Percentiles rank a stretch among this genome's conserved stretches.
Evolutionary conservation across 92 coral and sea anemone species (phyloP).

Genomic region (Plumapathes pennacea): DNA sequence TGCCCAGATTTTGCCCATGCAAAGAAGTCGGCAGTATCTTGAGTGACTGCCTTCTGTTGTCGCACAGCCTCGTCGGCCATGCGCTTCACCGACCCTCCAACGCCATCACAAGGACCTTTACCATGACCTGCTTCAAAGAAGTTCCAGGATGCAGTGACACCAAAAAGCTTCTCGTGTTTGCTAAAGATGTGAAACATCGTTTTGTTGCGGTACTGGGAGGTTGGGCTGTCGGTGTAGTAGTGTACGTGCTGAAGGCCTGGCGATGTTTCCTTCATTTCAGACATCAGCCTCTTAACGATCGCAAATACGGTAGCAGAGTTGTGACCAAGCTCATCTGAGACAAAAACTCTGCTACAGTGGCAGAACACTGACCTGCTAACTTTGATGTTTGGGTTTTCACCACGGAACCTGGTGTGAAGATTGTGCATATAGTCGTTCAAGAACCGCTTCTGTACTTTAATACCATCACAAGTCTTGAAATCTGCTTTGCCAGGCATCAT

Average conservation of each 20-base stretch:
- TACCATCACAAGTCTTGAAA: slow-evolving; percentile 22
- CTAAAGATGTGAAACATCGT: slow-evolving; percentile 31
- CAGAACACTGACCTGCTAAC: no score
- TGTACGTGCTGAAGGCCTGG: slow-evolving; percentile 17
- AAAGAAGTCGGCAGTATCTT: slow-evolving; percentile 40
- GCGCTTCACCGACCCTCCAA: slow-evolving; percentile 38
- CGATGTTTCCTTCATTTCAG: slow-evolving; percentile 2
- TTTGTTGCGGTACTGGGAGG: slow-evolving; percentile 58
- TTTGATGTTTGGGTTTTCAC: slow-evolving; percentile 21
- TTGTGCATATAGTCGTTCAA: slow-evolving; percentile 47
- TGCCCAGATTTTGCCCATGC: slow-evolving; percentile 35
- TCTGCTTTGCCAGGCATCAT: slow-evolving; percentile 62
- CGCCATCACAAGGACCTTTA: slow-evolving; percentile 45
- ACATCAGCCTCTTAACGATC: slow-evolving; percentile 19
- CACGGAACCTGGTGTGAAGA: slow-evolving; percentile 33
- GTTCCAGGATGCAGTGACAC: slow-evolving; percentile 32
- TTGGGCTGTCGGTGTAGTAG: slow-evolving; percentile 54
- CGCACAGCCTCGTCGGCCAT: slow-evolving; percentile 52
- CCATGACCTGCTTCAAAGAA: slow-evolving; percentile 54
- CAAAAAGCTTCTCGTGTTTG: slow-evolving; percentile 19
- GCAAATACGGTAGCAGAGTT: slow-evolving; percentile 21
- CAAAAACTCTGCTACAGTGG: slow-evolving; percentile 39
- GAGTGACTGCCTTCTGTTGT: slow-evolving; percentile 24
- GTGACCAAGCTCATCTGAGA: slow-evolving; percentile 33
- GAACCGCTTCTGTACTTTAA: slow-evolving; percentile 37